Percentiles rank a stretch among this genome's conserved stretches.
Evolutionary conservation across 2,113 vertebrate species (phyloP).

Genomic region (Oryzias woworae): DNA sequence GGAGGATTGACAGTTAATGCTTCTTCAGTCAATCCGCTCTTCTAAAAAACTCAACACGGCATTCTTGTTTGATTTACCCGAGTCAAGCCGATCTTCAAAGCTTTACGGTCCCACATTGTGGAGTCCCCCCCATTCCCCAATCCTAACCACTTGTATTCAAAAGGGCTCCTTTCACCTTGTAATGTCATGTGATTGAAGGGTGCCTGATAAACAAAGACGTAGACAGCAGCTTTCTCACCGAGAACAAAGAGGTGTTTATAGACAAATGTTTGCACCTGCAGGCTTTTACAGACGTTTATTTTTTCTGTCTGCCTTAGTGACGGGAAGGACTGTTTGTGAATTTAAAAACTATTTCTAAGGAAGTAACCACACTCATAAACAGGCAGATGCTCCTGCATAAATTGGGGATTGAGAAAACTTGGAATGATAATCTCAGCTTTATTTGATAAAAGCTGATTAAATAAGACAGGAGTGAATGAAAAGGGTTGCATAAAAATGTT

Average conservation of each 20-base stretch:
- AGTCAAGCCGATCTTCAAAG: no score
- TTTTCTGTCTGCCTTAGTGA: neutral
- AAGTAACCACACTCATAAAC: no score
- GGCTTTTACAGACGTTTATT: neutral
- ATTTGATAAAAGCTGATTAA: neutral
- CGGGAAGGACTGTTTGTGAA: conserved; percentile 5
- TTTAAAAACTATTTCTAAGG: no score
- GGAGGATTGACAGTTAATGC: neutral
- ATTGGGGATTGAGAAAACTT: no score
- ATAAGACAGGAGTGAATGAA: neutral
- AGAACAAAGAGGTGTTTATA: neutral
- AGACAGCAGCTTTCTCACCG: neutral
- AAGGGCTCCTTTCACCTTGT: neutral
- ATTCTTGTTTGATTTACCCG: no score
- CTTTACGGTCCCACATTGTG: no score
- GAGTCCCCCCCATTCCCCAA: no score
- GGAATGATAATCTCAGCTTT: no score
- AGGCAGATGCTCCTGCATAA: no score
- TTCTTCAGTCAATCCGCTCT: neutral
- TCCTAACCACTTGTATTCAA: conserved; percentile 3
- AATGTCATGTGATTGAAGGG: conserved; percentile 2
- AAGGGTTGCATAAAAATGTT: neutral
- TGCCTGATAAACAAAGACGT: conserved; percentile 29
- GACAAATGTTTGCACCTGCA: neutral
- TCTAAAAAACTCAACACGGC: neutral